Evolutionary conservation across 2,888 invertebrate species (phyloP), one percentile per base, ranked within the genome.

Genomic region (Tipula helvola): DNA sequence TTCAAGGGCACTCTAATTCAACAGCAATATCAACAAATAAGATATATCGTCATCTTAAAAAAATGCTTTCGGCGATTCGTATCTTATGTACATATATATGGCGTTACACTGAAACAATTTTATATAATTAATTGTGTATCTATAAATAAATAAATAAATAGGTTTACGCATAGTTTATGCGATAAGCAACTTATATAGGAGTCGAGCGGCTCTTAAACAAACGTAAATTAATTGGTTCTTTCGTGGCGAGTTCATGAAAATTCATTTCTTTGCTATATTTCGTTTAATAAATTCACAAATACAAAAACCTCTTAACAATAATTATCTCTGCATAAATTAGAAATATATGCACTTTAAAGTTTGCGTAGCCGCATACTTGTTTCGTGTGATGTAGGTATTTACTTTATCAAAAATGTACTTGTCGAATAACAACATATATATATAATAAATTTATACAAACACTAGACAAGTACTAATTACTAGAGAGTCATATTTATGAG

Each of bases 1-100:
- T 71, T 71, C 71, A 71, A 71, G 71, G 71, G 71, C 71, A 71
- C 71, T 71, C 71, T 71, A 71, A 71, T 71, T 71, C 71, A 71
- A 71, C 71, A 71, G 71, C 71, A 71, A 71, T 71, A 71, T 71
- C 71, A 71, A 71, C 71, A 71, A 71, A 71, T 71, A 71, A 71
- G 71, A 71, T 71, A 71, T 71, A 71, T 71, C 71, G 71, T 71
- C 71, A 71, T 71, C 28, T 71, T 28, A 28, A 71, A 71, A 71
- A 71, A 71, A 71, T 71, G 71, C 71, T 71, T 71, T 71, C 71
- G 71, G 71, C 71, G 28, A 28, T 71, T 10, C 71, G 28, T 71
- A 71, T 71, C 71, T 71, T 71, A 28, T 28, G 10, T 71, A 71
- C 71, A 10, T 71, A 16, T 16, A 71, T 71, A 28, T 71, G 71